Base-by-base conservation (phyloP, 2,888 invertebrate species). In the Eilema depressum region DNA sequence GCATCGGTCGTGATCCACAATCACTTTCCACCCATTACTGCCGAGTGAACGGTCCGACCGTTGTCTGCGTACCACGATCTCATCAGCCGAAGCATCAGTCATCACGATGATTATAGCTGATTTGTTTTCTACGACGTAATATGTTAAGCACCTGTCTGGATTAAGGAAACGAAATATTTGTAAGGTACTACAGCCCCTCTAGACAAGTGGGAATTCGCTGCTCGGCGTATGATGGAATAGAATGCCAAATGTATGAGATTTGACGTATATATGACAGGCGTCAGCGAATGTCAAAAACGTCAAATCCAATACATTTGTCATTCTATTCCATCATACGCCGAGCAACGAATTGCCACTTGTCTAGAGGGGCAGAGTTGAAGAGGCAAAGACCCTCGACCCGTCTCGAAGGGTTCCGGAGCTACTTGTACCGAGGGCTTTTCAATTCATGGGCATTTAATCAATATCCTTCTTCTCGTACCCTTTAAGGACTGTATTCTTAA, bases 21-120 rank as follows among this genome's bases (percentile, higher is more conserved):
- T 76, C 78, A 84, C 84, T 85, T 81, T 84, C 83, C 79, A 79
- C 66, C 75, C 79, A 81, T 81, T 83, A 78, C 68, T 61, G 28
- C 26, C 37, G 25, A 57, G 63, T 59, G 61, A 69, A 66, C 60
- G 57, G 23, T 69, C 67, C 65, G 70, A 70, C 68, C 68, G 77
- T 67, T 59, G 75, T 76, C 70, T 69, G 78, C 69, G 28, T 67
- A 74, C 72, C 80, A 79, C 78, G 79, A 79, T 37, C 63, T 56
- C 26, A 61, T 60, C 57, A 64, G 56, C 25, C 71, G 14, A 28
- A 17, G n/a, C 25, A 20, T 65, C 53, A 17, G 8, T 8, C 30
- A 41, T 66, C 56, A 70, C 20, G 3, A 33, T 61, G 65, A 66
- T 66, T 70, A 56, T 14, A 41, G 23, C 30, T 23, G 28, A 17